Base-by-base conservation (phyloP, 2,113 vertebrate genomes). In the Lynx canadensis region DNA sequence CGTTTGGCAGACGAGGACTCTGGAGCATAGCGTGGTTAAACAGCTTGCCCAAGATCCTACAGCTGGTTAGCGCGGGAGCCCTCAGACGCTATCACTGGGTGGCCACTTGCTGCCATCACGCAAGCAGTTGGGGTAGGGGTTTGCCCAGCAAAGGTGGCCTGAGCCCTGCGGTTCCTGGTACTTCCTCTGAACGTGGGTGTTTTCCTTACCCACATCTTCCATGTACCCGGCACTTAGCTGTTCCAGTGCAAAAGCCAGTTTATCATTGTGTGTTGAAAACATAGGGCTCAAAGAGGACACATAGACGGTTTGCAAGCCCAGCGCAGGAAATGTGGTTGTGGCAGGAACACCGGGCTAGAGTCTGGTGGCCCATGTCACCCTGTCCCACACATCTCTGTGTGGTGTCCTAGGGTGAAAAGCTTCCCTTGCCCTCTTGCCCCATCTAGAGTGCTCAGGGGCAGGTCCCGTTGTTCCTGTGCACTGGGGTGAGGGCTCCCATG, bases 201-300 rank as follows among this genome's bases (percentile, higher is more conserved):
- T 94, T 78, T 89, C 25, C 33, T 68, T 93, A 84, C n/a, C 4
- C 36, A 18, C 18, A 36, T 85, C 69, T 52, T n/a, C 52, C 31
- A 1, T 15, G 36, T 74, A 16, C 31, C 45, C 5, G 55, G 25
- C 38, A 57, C 48, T 71, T 38, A 68, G 25, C 25, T 93, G 23
- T 83, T 96, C 38, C 38, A 95, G 66, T 69, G 14, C 73, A 66
- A 89, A 93, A 73, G 6, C 29, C 52, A 23, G n/a, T 57, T 79
- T 90, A 21, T 92, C 33, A 4, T 52, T 36, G 2, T 36, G 73
- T 88, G 57, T 84, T 6, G 18, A 90, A 31, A 91, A 63, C 21
- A 1, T 16, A 71, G 33, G 60, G 52, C 25, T 86, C 33, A 41
- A 52, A 66, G 21, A 48, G 41, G 41, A 33, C 11, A n/a, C 23